Evolutionary conservation across 2,113 vertebrate genomes (phyloP).

Genomic region (Hipposideros armiger): DNA sequence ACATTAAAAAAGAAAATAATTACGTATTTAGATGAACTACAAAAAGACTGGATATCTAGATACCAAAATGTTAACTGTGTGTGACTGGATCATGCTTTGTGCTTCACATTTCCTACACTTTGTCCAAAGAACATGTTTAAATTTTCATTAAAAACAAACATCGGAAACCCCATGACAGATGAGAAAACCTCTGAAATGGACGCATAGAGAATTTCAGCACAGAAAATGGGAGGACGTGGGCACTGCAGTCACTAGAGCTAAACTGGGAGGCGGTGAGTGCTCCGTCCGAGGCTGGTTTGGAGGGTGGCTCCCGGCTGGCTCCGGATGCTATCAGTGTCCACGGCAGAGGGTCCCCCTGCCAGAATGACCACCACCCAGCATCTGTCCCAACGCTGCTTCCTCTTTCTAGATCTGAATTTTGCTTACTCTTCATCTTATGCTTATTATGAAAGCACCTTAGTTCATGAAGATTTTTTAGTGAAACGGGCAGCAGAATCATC

Average conservation of each 20-base stretch:
- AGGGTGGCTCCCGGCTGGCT: background rate
- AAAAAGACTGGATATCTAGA: background rate
- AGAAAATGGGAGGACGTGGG: background rate
- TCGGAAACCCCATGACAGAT: background rate
- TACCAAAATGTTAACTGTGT: background rate
- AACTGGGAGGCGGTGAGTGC: rapidly evolving
- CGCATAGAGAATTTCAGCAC: background rate
- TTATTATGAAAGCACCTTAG: background rate
- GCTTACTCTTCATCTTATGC: background rate
- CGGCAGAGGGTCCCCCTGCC: background rate
- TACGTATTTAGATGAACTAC: background rate
- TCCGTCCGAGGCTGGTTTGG: background rate
- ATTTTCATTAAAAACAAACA: background rate
- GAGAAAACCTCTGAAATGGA: background rate
- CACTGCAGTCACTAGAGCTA: background rate
- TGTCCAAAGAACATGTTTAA: background rate
- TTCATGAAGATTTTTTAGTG: constrained; percentile 26
- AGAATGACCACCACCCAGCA: rapidly evolving
- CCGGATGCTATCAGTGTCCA: background rate
- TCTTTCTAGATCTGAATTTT: background rate
- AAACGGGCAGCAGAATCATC: background rate
- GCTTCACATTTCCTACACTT: background rate
- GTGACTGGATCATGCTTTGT: background rate
- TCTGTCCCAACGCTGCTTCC: background rate
- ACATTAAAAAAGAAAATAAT: constrained; percentile 26